Base-by-base conservation (phyloP, 2,797 vertebrate species). In the Danio jaintianensis region DNA sequence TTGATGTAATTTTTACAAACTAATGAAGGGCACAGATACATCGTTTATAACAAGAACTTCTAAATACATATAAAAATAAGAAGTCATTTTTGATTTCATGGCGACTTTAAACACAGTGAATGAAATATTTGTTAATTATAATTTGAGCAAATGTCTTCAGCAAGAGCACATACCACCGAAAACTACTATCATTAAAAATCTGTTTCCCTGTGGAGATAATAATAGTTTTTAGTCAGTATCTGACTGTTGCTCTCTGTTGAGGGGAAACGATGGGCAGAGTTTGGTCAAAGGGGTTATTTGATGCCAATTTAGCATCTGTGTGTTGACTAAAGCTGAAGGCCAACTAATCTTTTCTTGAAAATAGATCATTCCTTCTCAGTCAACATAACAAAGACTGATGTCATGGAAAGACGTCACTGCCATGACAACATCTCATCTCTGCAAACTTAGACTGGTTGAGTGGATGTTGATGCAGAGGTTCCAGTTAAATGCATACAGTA, bases 311-410 rank as follows among this genome's bases (percentile, higher is more conserved):
- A 10, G 4, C 2, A n/a, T 53, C 48, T 70, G n/a, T 38, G 10
- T 13, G 13, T 20, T 78, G 22, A 56, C 16, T 47, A 12, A 20
- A 18, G 55, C 63, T 77, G 18, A 75, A 40, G 73, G 58, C 56
- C 58, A 76, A 18, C 20, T 59, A 6, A 1, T 69, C 20, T 48
- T 55, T 13, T 36, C 43, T 29, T 59, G 18, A 64, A 58, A 55
- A 47, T 47, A 50, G 10, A 69, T 43, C 8, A 9, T 50, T 52
- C 16, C 18, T n/a, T 45, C 20, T 69, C 45, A 52, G 18, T 75
- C 72, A 53, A 58, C 72, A 61, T 76, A 71, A 68, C 62, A 59
- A 18, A 56, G 29, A 58, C 59, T 45, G 18, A 66, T 74, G 71
- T 66, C 40, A 66, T 75, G 56, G 13, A 42, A 75, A 62, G 62